Evolutionary conservation across 2,888 invertebrate species (phyloP).

Genomic region (Buathra laborator): DNA sequence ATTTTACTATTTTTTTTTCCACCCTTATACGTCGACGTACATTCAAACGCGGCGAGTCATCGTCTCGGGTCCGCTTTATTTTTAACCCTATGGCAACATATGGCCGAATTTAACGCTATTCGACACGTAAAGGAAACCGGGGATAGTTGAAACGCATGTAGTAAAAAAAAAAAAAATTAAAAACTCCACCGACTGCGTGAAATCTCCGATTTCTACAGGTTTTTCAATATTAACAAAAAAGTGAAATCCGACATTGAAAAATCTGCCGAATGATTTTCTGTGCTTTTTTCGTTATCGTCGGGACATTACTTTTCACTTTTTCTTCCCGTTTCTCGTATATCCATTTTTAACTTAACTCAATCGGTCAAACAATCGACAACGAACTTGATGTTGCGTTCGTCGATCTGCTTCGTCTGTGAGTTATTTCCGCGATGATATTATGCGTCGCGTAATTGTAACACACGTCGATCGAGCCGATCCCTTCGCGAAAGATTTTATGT

Average conservation of each 20-base stretch:
- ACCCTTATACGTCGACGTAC: constrained; percentile 16
- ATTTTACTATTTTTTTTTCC: constrained; percentile 15
- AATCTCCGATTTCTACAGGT: too few relatives aligned
- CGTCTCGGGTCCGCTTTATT: constrained; percentile 32
- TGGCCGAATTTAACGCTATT: neutral
- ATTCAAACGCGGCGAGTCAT: constrained; percentile 31
- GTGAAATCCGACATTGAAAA: too few relatives aligned
- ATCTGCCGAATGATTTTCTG: too few relatives aligned
- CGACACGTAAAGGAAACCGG: neutral
- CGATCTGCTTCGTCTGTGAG: neutral
- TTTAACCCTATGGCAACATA: neutral
- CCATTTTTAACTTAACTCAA: too few relatives aligned
- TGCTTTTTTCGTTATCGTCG: too few relatives aligned
- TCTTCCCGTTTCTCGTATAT: too few relatives aligned
- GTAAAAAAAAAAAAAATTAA: too few relatives aligned
- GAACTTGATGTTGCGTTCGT: neutral
- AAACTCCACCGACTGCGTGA: too few relatives aligned
- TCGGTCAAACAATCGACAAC: neutral
- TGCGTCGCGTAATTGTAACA: neutral
- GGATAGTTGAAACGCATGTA: too few relatives aligned
- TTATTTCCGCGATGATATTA: neutral
- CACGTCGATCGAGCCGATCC: constrained; percentile 21
- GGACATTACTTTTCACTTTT: too few relatives aligned
- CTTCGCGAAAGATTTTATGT: constrained; percentile 11
- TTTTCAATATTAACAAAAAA: too few relatives aligned